phyloP scores from a whole-genome alignment of 2,113 vertebrate species.

The Notarius lentiginosus region DNA sequence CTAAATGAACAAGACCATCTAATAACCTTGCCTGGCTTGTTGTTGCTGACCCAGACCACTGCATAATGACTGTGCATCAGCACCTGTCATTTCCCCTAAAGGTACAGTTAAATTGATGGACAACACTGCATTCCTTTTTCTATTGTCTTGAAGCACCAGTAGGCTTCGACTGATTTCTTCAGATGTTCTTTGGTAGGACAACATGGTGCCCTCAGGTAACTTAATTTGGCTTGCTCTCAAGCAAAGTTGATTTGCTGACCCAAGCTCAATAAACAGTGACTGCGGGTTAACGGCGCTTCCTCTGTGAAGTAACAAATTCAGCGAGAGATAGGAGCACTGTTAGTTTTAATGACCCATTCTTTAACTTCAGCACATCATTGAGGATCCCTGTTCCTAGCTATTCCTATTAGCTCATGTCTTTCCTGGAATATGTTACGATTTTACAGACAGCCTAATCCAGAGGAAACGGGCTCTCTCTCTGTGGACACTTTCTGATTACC shows the following conservation, averaged over 20 bases:
- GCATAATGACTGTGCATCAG: constrained; percentile 15
- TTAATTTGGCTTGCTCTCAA: constrained; percentile 9
- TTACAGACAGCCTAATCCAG: constrained; percentile 17
- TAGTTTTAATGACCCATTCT: not conserved
- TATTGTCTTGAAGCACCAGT: constrained; percentile 1
- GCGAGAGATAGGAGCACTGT: not conserved
- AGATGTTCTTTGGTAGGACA: not conserved
- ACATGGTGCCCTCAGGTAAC: constrained; percentile 8
- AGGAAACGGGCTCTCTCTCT: constrained; percentile 23
- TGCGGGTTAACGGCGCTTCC: constrained; percentile 12
- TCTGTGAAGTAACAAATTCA: constrained; percentile 19
- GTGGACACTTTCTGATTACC: constrained; percentile 24
- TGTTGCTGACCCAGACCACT: constrained; percentile 14
- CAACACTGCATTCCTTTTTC: constrained; percentile 21
- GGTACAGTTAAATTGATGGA: constrained; percentile 39
- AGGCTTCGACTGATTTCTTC: not conserved
- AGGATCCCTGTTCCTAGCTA: not conserved
- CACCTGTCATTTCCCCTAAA: constrained; percentile 29
- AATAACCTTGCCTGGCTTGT: constrained; percentile 14
- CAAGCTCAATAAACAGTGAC: constrained; percentile 30
- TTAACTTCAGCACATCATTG: not conserved
- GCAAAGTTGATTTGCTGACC: constrained; percentile 30
- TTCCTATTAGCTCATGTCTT: not conserved
- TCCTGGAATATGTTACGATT: constrained; percentile 2
- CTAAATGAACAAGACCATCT: constrained; percentile 16